These are phyloP conservation scores for Melangyna quadrimaculata DNA, from an alignment of 2,888 invertebrate species.

Conservation along the genomic window DNA sequence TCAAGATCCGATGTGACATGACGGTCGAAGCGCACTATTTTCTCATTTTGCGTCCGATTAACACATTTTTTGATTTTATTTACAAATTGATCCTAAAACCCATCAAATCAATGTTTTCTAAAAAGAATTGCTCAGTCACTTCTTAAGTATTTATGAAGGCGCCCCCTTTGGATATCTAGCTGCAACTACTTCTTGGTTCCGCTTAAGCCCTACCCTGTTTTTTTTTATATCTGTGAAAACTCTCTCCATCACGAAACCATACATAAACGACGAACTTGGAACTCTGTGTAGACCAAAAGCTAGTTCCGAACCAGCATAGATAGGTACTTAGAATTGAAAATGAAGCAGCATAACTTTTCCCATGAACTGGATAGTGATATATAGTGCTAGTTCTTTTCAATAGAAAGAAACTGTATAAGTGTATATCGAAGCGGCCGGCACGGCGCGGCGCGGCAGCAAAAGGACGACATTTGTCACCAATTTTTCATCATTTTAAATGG, in stretches of 20 bases:
- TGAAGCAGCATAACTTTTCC: conserved; percentile 30
- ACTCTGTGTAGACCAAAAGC: conserved; percentile 30
- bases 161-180: not conserved
- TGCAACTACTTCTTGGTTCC: not conserved
- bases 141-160: no score
- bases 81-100: no score
- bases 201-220: not conserved
- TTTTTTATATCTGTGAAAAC: conserved; percentile 3
- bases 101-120: no score
- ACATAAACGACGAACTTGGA: conserved; percentile 40
- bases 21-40: no score
- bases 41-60: no score
- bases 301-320: not conserved
- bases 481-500: not conserved
- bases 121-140: no score
- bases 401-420: not conserved
- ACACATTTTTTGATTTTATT: no score
- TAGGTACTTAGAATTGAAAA: conserved; percentile 30
- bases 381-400: not conserved
- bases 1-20: no score
- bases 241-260: conserved; percentile 17
- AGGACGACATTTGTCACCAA: conserved; percentile 9
- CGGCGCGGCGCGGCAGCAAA: not conserved
- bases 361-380: no score
- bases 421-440: not conserved